Percentiles rank a stretch among this genome's conserved stretches.
phyloP scores from a whole-genome alignment of 2,113 vertebrate species.

The Sinocyclocheilus maitianheensis region DNA sequence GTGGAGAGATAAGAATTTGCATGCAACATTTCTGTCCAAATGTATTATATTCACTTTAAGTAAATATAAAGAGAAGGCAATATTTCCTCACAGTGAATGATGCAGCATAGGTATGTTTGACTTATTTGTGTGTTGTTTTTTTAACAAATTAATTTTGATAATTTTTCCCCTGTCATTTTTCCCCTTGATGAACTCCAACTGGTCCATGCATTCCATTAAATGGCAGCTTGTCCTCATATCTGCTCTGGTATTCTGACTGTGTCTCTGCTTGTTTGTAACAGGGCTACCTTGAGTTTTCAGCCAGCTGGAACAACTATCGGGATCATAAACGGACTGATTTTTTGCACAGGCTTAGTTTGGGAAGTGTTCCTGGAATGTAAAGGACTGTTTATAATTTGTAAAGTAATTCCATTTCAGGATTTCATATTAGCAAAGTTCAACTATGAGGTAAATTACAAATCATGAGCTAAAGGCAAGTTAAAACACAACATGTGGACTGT shows the following conservation, averaged over 20 bases:
- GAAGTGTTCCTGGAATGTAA: conserved; percentile 3
- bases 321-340: background rate
- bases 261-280: conserved; percentile 61
- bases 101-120: conserved; percentile 22
- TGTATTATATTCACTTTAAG: background rate
- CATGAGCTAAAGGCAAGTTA: too few species aligned
- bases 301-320: conserved; percentile 22
- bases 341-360: background rate
- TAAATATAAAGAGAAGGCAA: conserved; percentile 28
- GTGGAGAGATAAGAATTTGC: background rate
- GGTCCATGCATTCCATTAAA: conserved; percentile 48
- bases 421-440: background rate
- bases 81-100: conserved; percentile 16
- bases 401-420: conserved; percentile 5
- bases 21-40: background rate
- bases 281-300: conserved; percentile 28
- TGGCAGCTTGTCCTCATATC: conserved; percentile 12
- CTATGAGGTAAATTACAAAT: background rate
- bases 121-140: conserved; percentile 11
- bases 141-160: conserved; percentile 3
- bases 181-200: background rate
- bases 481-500: background rate
- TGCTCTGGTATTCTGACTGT: conserved; percentile 53
- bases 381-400: conserved; percentile 13
- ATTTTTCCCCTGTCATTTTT: background rate